phyloP scores from a whole-genome alignment of 2,888 invertebrate species.

The Drosophila cognata region DNA sequence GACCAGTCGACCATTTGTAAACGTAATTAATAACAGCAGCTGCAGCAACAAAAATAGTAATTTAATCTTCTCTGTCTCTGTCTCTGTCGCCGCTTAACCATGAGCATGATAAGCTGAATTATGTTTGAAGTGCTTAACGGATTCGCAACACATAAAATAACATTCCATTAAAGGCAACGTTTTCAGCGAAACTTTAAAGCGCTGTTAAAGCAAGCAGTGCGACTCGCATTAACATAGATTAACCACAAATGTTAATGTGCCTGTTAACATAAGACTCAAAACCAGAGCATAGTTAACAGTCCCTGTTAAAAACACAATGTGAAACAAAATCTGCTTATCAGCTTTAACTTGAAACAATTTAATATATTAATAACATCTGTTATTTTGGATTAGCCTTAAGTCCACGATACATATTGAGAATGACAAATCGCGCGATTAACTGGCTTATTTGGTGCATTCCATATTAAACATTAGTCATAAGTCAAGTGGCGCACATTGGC shows the following conservation, averaged over 20 bases:
- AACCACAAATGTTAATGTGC: not conserved
- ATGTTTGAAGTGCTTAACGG: conserved; percentile 9
- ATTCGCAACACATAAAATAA: not conserved
- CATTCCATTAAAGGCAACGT: not conserved
- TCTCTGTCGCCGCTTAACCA: not conserved
- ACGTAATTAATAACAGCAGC: conserved; percentile 61
- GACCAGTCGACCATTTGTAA: conserved; percentile 47
- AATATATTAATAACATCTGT: not conserved
- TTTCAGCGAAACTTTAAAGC: not conserved
- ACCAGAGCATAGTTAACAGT: not conserved
- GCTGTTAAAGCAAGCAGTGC: not conserved
- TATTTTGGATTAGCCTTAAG: conserved; percentile 27
- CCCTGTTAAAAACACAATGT: not conserved
- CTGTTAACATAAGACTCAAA: not conserved
- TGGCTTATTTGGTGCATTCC: conserved; percentile 58
- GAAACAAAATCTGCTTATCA: not conserved
- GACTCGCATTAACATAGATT: not conserved
- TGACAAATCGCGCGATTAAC: conserved; percentile 73
- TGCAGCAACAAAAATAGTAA: conserved; percentile 1
- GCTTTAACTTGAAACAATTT: not conserved
- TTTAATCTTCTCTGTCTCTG: not conserved
- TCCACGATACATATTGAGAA: conserved; percentile 17
- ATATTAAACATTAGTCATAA: conserved; percentile 45
- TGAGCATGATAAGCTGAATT: conserved; percentile 1
- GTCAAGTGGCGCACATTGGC: conserved; percentile 37